These are phyloP conservation scores for Pachycephala philippinensis DNA, from an alignment of 2,113 vertebrate genomes.

Conservation along the genomic window DNA sequence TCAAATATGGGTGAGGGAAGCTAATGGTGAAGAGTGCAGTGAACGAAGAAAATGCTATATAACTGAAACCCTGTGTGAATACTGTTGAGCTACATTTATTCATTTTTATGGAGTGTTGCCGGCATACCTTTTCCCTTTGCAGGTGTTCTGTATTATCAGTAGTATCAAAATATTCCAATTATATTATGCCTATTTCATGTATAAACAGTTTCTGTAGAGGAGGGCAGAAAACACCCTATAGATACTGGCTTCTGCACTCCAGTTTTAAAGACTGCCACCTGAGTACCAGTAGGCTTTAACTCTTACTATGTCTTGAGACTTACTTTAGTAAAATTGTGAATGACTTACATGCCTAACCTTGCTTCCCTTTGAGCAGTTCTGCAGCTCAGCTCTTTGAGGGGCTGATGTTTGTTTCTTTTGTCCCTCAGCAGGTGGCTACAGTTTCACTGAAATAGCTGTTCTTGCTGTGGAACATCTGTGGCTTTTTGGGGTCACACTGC, in stretches of 20 bases:
- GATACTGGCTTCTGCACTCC: background rate
- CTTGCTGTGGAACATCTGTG: constrained; percentile 48
- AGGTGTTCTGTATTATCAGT: background rate
- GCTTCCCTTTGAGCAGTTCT: background rate
- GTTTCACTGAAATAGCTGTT: constrained; percentile 25
- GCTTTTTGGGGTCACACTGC: background rate
- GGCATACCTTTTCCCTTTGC: background rate
- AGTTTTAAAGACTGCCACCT: background rate
- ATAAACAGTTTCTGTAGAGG: background rate
- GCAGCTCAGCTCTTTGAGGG: background rate
- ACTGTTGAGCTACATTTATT: background rate
- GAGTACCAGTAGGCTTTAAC: background rate
- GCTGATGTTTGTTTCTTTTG: constrained; percentile 40
- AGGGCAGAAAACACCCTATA: background rate
- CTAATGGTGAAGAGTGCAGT: background rate
- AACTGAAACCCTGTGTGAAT: background rate
- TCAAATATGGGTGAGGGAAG: background rate
- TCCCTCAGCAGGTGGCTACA: constrained; percentile 42
- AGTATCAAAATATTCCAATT: constrained; percentile 1
- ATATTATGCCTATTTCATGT: background rate
- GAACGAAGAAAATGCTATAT: background rate
- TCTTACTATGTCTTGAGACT: background rate
- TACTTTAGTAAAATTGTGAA: background rate
- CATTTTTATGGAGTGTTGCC: background rate
- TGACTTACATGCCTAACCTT: background rate